These are phyloP conservation scores for Engraulis encrasicolus DNA, from an alignment of 2,113 vertebrate species.

Conservation along the genomic window DNA sequence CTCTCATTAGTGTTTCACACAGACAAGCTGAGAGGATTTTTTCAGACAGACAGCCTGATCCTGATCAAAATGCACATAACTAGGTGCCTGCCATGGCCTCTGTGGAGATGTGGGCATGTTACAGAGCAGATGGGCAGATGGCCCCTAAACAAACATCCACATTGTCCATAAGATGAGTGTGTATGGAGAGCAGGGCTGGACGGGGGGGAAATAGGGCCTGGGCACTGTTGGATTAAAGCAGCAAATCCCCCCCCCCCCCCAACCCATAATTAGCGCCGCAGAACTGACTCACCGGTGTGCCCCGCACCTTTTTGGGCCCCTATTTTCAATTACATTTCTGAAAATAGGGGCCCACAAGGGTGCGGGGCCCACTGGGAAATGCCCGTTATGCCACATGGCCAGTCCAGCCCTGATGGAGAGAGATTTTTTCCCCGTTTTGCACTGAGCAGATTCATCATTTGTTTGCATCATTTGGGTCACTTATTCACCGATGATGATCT, in stretches of 20 bases:
- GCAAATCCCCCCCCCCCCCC: too few species aligned
- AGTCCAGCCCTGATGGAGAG: too few species aligned
- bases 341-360: too few species aligned
- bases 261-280: too few species aligned
- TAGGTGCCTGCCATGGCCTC: neutral
- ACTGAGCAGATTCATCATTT: neutral
- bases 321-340: too few species aligned
- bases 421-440: neutral
- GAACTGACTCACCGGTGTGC: too few species aligned
- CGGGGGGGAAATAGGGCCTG: too few species aligned
- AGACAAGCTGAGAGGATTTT: neutral
- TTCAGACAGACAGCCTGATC: neutral
- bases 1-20: neutral
- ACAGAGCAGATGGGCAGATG: neutral
- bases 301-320: too few species aligned
- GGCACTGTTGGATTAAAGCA: too few species aligned
- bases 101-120: neutral
- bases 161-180: neutral
- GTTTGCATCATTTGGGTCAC: neutral
- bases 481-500: neutral
- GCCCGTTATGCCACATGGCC: too few species aligned
- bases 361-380: too few species aligned
- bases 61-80: conserved; percentile 9
- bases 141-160: neutral
- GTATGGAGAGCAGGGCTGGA: neutral